Base-by-base conservation (phyloP, 2,113 vertebrate species). In the Onychostoma macrolepis region DNA sequence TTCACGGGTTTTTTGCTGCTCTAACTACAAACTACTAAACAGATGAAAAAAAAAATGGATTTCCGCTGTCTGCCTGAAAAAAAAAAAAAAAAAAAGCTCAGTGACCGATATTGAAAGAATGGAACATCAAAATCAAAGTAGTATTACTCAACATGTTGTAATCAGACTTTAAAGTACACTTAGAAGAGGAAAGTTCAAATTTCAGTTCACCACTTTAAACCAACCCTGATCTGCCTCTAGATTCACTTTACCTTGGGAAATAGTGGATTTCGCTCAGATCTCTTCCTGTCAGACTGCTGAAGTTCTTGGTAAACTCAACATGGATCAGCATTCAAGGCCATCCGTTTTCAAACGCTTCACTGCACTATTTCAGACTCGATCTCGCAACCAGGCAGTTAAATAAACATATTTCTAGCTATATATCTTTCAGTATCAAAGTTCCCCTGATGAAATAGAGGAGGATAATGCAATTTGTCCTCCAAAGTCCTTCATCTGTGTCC, bases 261-360 rank as follows among this genome's bases (percentile, higher is more conserved):
- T 58, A 69, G 83, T n/a, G 43, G 36, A 75, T 58, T 83, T 41
- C 30, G n/a, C 77, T 79, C 80, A 80, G 58, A 71, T 77, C 69
- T 81, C 75, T 53, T 17, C 69, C 85, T 87, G 79, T 80, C 78
- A 85, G 82, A 84, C 80, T 81, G 77, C 78, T 84, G 67, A 50
- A 80, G 11, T 2, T 61, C 83, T 30, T 83, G 28, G 10, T 61
- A 48, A 63, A 88, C 45, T 53, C 80, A 43, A 36, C 50, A 67
- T 33, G 6, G 24, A 83, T 72, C 69, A 83, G 41, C 84, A 65
- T 89, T 71, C 63, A 80, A 76, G 6, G 21, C 26, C 36, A 63
- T 19, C 71, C 43, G 38, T 38, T 17, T 74, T 30, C 11, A 78
- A 50, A 76, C 21, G 41, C n/a, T 50, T 79, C 38, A 17, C 56